These are phyloP conservation scores for Muschampia plurimacula DNA, from an alignment of 2,888 invertebrate genomes.

Conservation along the genomic window DNA sequence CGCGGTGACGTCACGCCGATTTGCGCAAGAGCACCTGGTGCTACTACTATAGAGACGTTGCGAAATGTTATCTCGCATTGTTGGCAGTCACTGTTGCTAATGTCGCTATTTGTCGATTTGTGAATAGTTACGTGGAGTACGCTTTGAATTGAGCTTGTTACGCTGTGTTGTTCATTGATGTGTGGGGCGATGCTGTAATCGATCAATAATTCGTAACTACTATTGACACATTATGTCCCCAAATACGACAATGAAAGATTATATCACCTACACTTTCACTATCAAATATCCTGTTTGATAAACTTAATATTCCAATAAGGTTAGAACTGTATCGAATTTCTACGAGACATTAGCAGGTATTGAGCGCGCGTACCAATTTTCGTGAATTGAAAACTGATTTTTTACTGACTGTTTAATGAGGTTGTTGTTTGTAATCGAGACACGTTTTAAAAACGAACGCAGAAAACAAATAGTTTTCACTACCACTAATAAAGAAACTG, in stretches of 20 bases:
- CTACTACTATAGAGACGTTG: slow-evolving; percentile 63
- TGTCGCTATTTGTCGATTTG: slow-evolving; percentile 40
- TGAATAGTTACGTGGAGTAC: slow-evolving; percentile 10
- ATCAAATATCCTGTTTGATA: slow-evolving; percentile 19
- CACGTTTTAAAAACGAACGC: slow-evolving; percentile 40
- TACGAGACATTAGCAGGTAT: slow-evolving; percentile 13
- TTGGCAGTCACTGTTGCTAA: slow-evolving; percentile 54
- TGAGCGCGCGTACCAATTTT: slow-evolving; percentile 26
- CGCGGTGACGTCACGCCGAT: slow-evolving; percentile 76
- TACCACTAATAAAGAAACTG: background rate
- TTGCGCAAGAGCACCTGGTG: slow-evolving; percentile 69
- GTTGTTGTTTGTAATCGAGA: slow-evolving; percentile 44
- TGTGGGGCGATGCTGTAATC: slow-evolving; percentile 4
- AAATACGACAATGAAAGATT: background rate
- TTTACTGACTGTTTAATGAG: slow-evolving; percentile 39
- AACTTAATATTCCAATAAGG: slow-evolving; percentile 29
- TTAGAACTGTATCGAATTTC: slow-evolving; percentile 23
- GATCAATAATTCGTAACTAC: slow-evolving; percentile 2
- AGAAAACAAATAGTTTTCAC: slow-evolving; percentile 29
- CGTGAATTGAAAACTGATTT: slow-evolving; percentile 33
- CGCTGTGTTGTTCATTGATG: slow-evolving; percentile 5
- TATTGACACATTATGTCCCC: background rate
- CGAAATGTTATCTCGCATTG: slow-evolving; percentile 71
- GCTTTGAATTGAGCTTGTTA: slow-evolving; percentile 24
- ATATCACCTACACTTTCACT: slow-evolving; percentile 23